Conservation (phyloP, 2,113 vertebrate species). For the Aviceda subcristata region DNA sequence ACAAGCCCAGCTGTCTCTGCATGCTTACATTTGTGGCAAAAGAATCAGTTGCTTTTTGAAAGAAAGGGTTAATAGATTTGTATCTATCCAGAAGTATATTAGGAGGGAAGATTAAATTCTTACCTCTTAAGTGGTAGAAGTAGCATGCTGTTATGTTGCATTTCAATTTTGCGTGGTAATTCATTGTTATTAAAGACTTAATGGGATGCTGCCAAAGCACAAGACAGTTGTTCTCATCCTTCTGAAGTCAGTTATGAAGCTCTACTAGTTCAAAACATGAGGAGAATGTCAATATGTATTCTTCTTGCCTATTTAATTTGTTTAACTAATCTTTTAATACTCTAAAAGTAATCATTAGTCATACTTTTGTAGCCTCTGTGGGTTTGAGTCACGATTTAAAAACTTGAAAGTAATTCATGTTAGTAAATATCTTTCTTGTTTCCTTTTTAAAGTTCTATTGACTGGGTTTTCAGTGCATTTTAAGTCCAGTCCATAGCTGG, state of each 20-base stretch:
- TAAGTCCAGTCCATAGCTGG: not conserved
- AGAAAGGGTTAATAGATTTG: not conserved
- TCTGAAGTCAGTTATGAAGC: not conserved
- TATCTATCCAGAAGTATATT: not conserved
- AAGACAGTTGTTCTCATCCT: not conserved
- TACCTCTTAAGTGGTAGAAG: not conserved
- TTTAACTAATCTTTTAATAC: not conserved
- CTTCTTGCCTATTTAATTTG: not conserved
- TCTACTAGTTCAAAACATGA: not conserved
- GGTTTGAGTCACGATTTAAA: not conserved
- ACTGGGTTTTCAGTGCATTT: not conserved
- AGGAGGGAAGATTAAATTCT: not conserved
- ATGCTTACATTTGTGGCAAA: not conserved
- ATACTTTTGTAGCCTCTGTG: not conserved
- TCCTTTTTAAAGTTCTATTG: not conserved
- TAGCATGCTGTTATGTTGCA: not conserved
- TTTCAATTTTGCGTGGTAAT: not conserved
- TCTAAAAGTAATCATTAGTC: not conserved
- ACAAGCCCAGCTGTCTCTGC: not conserved
- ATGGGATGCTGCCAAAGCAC: not conserved
- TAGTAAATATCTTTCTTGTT: not conserved
- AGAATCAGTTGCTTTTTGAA: not conserved
- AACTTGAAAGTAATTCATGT: not conserved
- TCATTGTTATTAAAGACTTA: slow-evolving; percentile 8
- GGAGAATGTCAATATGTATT: slow-evolving; percentile 1